These are phyloP conservation scores for Ferdinandea cuprea DNA, from an alignment of 2,888 invertebrate genomes.

Conservation along the genomic window DNA sequence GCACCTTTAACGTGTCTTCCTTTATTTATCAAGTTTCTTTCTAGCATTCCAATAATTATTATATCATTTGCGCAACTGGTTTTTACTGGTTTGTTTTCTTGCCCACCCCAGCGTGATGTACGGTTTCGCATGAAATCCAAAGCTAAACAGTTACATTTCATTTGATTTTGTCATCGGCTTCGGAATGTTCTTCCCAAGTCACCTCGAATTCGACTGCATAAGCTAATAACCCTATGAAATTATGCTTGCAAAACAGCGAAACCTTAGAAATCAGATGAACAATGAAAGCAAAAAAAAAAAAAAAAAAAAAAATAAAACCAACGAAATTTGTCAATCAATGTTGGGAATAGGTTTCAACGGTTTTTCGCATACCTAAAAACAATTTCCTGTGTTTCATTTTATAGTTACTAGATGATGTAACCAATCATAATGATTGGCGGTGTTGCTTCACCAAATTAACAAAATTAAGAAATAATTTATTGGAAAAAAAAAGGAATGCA, in stretches of 20 bases:
- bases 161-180: slow-evolving; percentile 78
- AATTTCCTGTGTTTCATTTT: slow-evolving; percentile 43
- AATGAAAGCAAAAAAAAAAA: no score
- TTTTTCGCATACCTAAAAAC: slow-evolving; percentile 12
- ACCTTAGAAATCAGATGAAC: slow-evolving; percentile 23
- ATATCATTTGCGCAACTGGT: slow-evolving; percentile 70
- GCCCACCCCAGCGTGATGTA: slow-evolving; percentile 60
- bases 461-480: slow-evolving; percentile 11
- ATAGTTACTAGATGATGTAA: slow-evolving; percentile 44
- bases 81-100: slow-evolving; percentile 47
- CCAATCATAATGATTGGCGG: slow-evolving; percentile 3
- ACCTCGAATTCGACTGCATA: slow-evolving; percentile 43
- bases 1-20: slow-evolving; percentile 48
- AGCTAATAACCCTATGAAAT: slow-evolving; percentile 38
- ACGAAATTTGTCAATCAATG: slow-evolving; percentile 30
- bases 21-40: slow-evolving; percentile 48
- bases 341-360: not conserved
- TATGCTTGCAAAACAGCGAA: slow-evolving; percentile 45
- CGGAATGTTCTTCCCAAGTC: slow-evolving; percentile 52
- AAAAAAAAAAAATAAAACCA: slow-evolving; percentile 4
- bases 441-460: not conserved
- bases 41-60: slow-evolving; percentile 65
- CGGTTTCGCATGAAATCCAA: slow-evolving; percentile 56
- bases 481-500: not conserved
- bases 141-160: slow-evolving; percentile 80